Conservation (phyloP, 2,888 invertebrate genomes). For the Morpho achilles region DNA sequence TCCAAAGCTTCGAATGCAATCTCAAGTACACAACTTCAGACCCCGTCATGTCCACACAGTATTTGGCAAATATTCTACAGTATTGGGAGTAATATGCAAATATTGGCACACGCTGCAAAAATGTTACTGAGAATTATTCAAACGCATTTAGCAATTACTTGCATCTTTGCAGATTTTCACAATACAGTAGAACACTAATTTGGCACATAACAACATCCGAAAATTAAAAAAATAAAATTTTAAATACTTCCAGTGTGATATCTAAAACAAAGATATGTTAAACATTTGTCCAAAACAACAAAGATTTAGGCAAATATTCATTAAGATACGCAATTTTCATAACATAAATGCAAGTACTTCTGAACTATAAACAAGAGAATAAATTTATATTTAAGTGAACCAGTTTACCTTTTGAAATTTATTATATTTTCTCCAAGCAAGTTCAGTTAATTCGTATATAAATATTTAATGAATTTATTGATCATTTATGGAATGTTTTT, state of each 20-base stretch:
- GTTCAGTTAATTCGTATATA: no score
- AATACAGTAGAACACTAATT: constrained; percentile 21
- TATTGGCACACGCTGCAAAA: background rate
- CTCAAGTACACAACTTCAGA: constrained; percentile 26
- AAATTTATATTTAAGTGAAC: background rate
- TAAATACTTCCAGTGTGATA: constrained; percentile 48
- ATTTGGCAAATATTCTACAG: constrained; percentile 2
- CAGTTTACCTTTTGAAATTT: background rate
- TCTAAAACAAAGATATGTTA: constrained; percentile 38
- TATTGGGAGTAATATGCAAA: background rate
- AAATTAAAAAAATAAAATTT: constrained; percentile 54
- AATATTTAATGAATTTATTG: no score
- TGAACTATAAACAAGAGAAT: no score
- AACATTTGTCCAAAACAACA: constrained; percentile 24
- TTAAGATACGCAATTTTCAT: background rate
- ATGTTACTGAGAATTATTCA: no score
- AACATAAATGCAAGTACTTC: background rate
- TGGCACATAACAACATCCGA: constrained; percentile 36
- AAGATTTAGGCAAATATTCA: constrained; percentile 21
- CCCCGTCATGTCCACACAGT: constrained; percentile 23
- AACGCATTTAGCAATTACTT: no score
- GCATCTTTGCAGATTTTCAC: background rate
- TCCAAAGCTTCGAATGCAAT: constrained; percentile 21
- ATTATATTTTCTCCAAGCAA: no score
- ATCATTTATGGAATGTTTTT: no score